Base-by-base conservation (phyloP, 2,113 vertebrate genomes). In the Centrocercus urophasianus region DNA sequence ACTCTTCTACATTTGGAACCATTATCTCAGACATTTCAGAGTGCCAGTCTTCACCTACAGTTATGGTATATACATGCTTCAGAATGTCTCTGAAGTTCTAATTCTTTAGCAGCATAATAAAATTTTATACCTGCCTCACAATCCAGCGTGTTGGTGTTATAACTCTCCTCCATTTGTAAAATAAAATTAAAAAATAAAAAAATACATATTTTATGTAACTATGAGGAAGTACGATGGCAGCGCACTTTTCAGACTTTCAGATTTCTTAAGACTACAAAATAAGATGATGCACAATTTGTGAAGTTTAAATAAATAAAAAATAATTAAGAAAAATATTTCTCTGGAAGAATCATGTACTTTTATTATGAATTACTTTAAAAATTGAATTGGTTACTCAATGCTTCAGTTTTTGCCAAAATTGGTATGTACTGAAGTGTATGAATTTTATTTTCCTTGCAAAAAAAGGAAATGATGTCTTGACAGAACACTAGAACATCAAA, bases 251-350 rank as follows among this genome's bases (percentile, higher is more conserved):
- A 40, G 48, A 73, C 18, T 34, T 34, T 34, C 87, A 50, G 40
- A 24, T 69, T 73, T 74, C 42, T 70, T 63, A 38, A 81, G 40
- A 42, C 24, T 80, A 47, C 65, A 86, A 60, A 93, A 36, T 28
- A 89, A 60, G 19, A 76, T 0, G 0, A 75, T 18, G 56, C 1
- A 0, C 36, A 88, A 77, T 3, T 30, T 48, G 19, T 6, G 57
- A 57, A 47, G 14, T 28, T 63, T 59, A 85, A 75, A 79, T 20
- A 91, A 90, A 67, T 45, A 1, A 76, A 85, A 95, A 73, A 50
- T 19, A 79, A 79, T 14, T 50, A 83, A 66, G 87, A 84, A 81
- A 89, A 89, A 81, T 43, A 86, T 90, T 47, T 60, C 14, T 17
- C 59, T 36, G 27, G 57, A 89, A 89, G 63, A 85, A 76, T 50